Evolutionary conservation across 2,113 vertebrate genomes (phyloP), one percentile per base, ranked within the genome.

Genomic region (Xiphias gladius): DNA sequence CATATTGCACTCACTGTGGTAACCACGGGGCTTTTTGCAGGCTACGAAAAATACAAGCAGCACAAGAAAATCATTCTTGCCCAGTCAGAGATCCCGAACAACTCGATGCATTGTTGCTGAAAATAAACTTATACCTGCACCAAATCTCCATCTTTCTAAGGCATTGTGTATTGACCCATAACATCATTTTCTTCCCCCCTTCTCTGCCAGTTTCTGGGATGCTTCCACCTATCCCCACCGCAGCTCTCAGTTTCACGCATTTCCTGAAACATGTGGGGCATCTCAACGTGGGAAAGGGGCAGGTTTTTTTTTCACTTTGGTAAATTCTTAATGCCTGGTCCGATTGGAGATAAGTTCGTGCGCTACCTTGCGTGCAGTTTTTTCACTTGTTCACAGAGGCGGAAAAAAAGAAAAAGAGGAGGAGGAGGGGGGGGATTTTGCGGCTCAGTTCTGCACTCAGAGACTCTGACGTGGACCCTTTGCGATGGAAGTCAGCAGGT

Each of bases 401-500:
- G n/a, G n/a, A 26, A 26, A 0, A 14, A 28, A 50, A 9, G 19
- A 14, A n/a, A n/a, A n/a, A n/a, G n/a, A n/a, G n/a, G n/a, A n/a
- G n/a, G n/a, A n/a, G n/a, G n/a, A n/a, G n/a, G n/a, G n/a, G n/a
- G n/a, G n/a, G 9, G 13, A 57, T 62, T 19, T 17, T 28, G 43
- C 71, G 59, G 80, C 67, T n/a, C 30, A 35, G 39, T 55, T 82
- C 30, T 52, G 32, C 32, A 24, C 65, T 35, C 22, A 69, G 62
- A 54, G 55, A 22, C 28, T 64, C 14, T 30, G 64, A 76, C 58
- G 9, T 6, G 52, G 69, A 32, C 28, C 58, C 12, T 55, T 74
- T 30, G 68, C 69, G 19, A 67, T 55, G 68, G 7, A 80, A 77
- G 84, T 67, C 79, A 82, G 72, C 76, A 85, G 64, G 80, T 81